Base-by-base conservation (phyloP, 1,140 invertebrate species). In the Capitella teleta region DNA sequence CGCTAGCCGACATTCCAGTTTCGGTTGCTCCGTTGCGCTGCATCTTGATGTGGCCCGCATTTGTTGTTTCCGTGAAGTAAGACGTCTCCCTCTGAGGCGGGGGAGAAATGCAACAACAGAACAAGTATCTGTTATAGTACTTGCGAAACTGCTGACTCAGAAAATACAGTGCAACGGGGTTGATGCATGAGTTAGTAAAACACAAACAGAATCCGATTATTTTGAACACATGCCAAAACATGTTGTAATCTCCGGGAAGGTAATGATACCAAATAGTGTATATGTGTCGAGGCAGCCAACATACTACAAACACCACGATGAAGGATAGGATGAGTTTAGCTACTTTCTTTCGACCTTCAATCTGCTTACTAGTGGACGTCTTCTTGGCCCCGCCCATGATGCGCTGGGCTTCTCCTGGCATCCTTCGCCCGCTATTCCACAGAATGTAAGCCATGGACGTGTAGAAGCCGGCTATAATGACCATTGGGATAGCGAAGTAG, bases 181-280 rank as follows among this genome's bases (percentile, higher is more conserved):
- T 91, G 60, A 88, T 83, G 64, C 87, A 91, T 52, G 86, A 88
- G 72, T 91, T 89, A 55, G 84, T 79, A 69, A 87, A 91, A 12
- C 24, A 44, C 23, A 58, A 26, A 40, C 52, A 55, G 71, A 89
- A 91, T 10, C 85, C 85, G 3, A 86, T 65, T 47, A 93, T 89
- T 36, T 88, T 79, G 38, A 90, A 79, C 4, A 78, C 78, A 64
- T 91, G 83, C 90, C 88, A 94, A 72, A 85, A 87, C 1, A 74
- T 72, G 63, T 90, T 90, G 74, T 84, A 93, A 53, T 85, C 76
- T 0, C 79, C 70, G 50, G 85, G 83, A 61, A 83, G 76, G 53
- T 86, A 80, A 72, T 91, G 86, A 67, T 89, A 92, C 82, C 89
- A 87, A 48, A 93, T 70, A 77, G 91, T 82, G 63, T 86, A 89